Percentiles rank a stretch among this genome's conserved stretches.
Evolutionary conservation across 2,797 vertebrate genomes (phyloP).

Genomic region (Enteromius paludinosus): DNA sequence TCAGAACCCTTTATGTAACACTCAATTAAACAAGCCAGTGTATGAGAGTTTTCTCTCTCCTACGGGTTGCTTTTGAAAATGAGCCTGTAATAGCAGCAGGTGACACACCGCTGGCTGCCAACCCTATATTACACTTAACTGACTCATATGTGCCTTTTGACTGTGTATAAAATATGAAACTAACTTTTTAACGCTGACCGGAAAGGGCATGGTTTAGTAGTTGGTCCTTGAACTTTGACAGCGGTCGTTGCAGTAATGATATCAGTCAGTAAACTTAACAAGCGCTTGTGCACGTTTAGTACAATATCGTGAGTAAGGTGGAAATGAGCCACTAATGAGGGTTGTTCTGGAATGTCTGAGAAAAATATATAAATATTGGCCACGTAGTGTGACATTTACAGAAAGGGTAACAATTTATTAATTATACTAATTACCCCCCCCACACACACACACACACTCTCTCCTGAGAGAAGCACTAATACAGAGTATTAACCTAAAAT

Average conservation of each 20-base stretch:
- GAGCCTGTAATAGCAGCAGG: slow-evolving; percentile 9
- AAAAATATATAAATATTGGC: slow-evolving; percentile 32
- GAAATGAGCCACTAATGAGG: slow-evolving; percentile 43
- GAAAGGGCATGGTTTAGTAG: not conserved
- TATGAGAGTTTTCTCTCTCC: slow-evolving; percentile 8
- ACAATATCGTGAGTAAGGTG: not conserved
- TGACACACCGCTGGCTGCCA: not conserved
- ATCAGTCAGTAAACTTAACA: not conserved
- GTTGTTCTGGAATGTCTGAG: slow-evolving; percentile 7
- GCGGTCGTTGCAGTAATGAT: not conserved
- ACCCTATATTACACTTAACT: not conserved
- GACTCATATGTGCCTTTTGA: not conserved
- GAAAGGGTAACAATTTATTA: not conserved
- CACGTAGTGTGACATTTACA: slow-evolving; percentile 25
- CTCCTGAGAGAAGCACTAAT: not conserved
- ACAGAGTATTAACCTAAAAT: not conserved
- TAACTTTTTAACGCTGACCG: not conserved
- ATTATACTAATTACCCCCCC: not conserved
- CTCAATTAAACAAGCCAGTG: not conserved
- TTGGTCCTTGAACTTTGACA: not conserved
- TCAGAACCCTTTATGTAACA: slow-evolving; percentile 18
- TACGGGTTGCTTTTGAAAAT: slow-evolving; percentile 8
- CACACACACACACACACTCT: no score
- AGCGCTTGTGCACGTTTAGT: not conserved
- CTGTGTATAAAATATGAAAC: not conserved